phyloP scores from a whole-genome alignment of 2,797 vertebrate genomes.

The Ammospiza maritima region DNA sequence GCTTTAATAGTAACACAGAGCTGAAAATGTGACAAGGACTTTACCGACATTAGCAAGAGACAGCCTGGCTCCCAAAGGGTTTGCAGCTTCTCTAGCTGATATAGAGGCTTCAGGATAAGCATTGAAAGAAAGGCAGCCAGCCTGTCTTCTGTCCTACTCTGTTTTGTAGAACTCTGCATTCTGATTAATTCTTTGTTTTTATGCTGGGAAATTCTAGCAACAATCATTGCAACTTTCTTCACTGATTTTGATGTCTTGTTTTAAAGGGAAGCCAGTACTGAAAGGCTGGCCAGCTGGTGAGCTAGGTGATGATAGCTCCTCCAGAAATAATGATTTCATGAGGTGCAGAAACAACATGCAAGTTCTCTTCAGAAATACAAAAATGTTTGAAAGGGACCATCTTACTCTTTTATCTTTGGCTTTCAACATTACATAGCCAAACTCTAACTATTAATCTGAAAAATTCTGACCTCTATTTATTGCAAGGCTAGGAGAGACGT shows the following conservation, averaged over 20 bases:
- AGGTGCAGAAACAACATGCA: neutral
- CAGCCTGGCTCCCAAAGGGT: neutral
- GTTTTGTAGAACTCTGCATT: neutral
- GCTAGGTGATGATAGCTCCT: neutral
- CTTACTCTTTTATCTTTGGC: neutral
- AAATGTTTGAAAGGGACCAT: neutral
- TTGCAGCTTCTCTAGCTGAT: neutral
- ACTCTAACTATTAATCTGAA: neutral
- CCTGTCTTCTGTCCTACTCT: neutral
- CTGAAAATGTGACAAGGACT: constrained; percentile 21
- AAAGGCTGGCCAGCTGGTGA: neutral
- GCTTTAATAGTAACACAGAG: neutral
- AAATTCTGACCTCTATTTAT: neutral
- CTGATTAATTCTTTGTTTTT: neutral
- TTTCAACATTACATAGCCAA: neutral
- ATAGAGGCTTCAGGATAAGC: neutral
- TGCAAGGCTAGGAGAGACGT: neutral
- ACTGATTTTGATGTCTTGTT: neutral
- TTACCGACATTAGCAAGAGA: neutral
- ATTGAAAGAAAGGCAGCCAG: neutral
- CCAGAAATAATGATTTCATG: neutral
- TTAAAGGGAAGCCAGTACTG: neutral
- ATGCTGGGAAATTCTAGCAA: neutral
- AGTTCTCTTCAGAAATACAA: neutral
- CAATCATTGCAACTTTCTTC: neutral